A percentile compares a stretch with the other conserved stretches of the same genome.
Evolutionary conservation across 2,888 invertebrate species (phyloP).

Genomic region (Blastobasis lacticolella): DNA sequence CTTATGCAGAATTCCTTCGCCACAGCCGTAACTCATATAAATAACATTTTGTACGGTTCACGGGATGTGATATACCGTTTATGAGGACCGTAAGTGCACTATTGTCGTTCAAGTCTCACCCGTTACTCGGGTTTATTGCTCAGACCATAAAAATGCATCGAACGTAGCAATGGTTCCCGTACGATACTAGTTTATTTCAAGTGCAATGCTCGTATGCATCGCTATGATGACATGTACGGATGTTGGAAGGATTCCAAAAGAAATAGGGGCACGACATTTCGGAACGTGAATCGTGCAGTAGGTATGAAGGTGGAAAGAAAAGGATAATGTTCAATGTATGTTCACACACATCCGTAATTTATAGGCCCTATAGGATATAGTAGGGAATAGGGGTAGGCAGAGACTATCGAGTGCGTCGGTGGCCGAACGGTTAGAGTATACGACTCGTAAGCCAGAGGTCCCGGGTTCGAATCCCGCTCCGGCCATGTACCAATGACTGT

Average conservation of each 20-base stretch:
- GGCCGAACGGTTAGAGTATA: no score
- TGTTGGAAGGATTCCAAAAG: slow-evolving; percentile 14
- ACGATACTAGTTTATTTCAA: slow-evolving; percentile 33
- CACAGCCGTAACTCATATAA: slow-evolving; percentile 21
- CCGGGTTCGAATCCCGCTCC: no score
- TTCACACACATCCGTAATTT: no score
- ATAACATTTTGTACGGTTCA: slow-evolving; percentile 44
- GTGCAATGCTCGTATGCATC: slow-evolving; percentile 24
- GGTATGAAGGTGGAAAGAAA: no score
- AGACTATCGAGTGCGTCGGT: no score
- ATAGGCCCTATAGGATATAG: no score
- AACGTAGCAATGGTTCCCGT: slow-evolving; percentile 44
- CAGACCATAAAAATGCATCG: slow-evolving; percentile 64
- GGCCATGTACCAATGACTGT: no score
- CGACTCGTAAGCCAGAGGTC: no score
- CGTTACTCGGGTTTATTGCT: slow-evolving; percentile 46
- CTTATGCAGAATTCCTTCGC: not conserved
- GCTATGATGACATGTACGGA: slow-evolving; percentile 14
- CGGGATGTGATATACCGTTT: slow-evolving; percentile 60
- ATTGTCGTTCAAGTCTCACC: slow-evolving; percentile 53
- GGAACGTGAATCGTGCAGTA: no score
- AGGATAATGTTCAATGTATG: no score
- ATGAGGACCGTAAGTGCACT: slow-evolving; percentile 57
- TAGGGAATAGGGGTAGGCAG: no score
- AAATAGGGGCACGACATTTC: no score